A percentile compares a stretch with the other conserved stretches of the same genome.
Conservation (phyloP, 2,113 vertebrate genomes). For the Diphyllodes magnificus region DNA sequence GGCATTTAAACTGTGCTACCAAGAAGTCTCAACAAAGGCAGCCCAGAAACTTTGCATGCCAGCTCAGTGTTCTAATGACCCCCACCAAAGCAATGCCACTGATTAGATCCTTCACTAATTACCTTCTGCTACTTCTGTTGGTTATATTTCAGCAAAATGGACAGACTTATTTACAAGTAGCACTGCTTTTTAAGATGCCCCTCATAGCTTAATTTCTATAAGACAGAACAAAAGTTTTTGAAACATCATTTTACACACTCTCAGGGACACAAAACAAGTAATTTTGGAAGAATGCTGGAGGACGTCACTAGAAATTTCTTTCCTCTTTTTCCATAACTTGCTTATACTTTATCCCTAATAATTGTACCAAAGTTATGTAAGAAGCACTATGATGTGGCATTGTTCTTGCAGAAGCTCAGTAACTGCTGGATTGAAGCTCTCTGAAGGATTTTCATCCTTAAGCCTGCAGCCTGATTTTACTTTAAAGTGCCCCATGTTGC, state of each 20-base stretch:
- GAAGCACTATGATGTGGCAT: not conserved
- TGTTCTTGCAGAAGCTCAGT: not conserved
- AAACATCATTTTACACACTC: not conserved
- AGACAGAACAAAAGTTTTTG: not conserved
- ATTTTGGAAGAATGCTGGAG: not conserved
- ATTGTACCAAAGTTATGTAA: not conserved
- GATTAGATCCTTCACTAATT: conserved; percentile 67
- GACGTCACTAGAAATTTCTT: not conserved
- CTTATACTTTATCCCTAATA: not conserved
- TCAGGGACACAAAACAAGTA: not conserved
- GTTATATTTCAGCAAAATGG: conserved; percentile 35
- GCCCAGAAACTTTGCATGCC: conserved; percentile 34
- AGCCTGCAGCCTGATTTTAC: not conserved
- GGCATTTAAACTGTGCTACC: conserved; percentile 49
- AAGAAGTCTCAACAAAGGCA: conserved; percentile 48
- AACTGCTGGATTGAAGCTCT: not conserved
- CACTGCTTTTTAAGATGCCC: not conserved
- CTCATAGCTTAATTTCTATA: not conserved
- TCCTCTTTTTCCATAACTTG: not conserved
- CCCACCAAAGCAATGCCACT: conserved; percentile 54
- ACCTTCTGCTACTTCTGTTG: conserved; percentile 48
- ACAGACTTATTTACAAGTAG: conserved; percentile 39
- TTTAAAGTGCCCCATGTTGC: not conserved
- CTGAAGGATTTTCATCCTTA: not conserved
- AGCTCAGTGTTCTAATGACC: conserved; percentile 58